Base-by-base conservation (phyloP, 1,140 invertebrate species). In the Venustaconcha ellipsiformis region DNA sequence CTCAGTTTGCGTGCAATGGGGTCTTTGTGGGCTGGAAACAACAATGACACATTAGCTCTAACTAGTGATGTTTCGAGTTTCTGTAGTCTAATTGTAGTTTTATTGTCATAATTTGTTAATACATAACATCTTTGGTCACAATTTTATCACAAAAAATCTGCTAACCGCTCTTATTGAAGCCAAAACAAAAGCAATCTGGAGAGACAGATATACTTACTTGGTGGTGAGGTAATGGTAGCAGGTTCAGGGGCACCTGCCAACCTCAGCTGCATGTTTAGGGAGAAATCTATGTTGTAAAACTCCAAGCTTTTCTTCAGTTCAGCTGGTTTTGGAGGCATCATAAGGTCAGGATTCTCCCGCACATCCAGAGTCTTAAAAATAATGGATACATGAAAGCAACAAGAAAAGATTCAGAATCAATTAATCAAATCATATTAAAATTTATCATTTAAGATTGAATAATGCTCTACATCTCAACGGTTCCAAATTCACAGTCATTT, bases 271-370 rank as follows among this genome's bases (percentile, higher is more conserved):
- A 91, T 96, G 91, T 97, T 96, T 37, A 99, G 92, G 0, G 97
- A 99, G 91, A 99, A 99, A 90, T 99, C 98, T 72, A 99, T 98
- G 83, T 99, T 99, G 89, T 99, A 99, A 91, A 96, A 99, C 88
- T 98, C 94, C 18, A 96, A 92, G 23, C 83, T 84, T 4, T 95
- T 96, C n/a, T 94, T 92, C 75, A 88, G 63, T 66, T 90, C 88
- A 57, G 92, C 93, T 0, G 97, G 98, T 91, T 99, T 99, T 17
- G 98, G 97, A 1, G 99, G 98, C 96, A 99, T 98, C 64, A 99
- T 93, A 76, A 99, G 91, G 82, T 99, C 96, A 0, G 96, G 96
- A 92, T 99, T 99, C 80, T 96, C 95, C 80, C 95, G 93, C 56
- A 99, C 92, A 91, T 99, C 96, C 23, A 99, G 91, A 72, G 94